Evolutionary conservation across 2,113 vertebrate genomes (phyloP).

Genomic region (Melanostigma gelatinosum): DNA sequence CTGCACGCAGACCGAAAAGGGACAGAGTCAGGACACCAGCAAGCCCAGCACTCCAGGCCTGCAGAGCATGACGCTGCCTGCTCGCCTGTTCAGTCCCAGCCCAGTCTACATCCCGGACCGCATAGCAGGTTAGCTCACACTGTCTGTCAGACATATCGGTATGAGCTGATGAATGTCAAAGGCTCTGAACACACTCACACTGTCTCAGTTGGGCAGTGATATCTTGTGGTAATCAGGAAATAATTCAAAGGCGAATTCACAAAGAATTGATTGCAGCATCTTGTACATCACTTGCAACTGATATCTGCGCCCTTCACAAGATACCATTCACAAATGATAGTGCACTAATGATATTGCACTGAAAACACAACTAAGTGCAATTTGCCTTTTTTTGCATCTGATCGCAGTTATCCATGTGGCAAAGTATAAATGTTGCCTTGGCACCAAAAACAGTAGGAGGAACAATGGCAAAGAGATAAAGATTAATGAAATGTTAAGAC

Average conservation of each 20-base stretch:
- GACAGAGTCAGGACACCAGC: slow-evolving; percentile 79
- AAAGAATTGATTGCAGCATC: background rate
- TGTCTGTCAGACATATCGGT: background rate
- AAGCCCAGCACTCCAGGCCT: slow-evolving; percentile 83
- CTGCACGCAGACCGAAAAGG: slow-evolving; percentile 94
- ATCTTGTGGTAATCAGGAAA: background rate
- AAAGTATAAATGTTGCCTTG: background rate
- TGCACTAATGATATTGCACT: no score
- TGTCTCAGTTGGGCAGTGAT: background rate
- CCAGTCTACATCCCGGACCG: slow-evolving; percentile 84
- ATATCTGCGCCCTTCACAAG: background rate
- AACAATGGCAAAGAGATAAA: background rate
- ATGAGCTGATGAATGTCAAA: background rate
- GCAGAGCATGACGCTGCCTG: slow-evolving; percentile 76
- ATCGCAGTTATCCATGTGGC: background rate
- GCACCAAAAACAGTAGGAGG: background rate
- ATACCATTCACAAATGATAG: no score
- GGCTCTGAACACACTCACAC: background rate
- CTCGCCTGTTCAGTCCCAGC: slow-evolving; percentile 81
- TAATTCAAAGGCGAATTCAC: background rate
- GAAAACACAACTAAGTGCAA: no score
- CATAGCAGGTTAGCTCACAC: slow-evolving; percentile 70
- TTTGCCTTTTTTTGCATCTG: background rate
- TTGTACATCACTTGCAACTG: background rate
- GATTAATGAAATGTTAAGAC: no score